Percentiles rank a stretch among this genome's conserved stretches.
phyloP scores from a whole-genome alignment of 1,140 invertebrate genomes.

The Rhizoglyphus robini region DNA sequence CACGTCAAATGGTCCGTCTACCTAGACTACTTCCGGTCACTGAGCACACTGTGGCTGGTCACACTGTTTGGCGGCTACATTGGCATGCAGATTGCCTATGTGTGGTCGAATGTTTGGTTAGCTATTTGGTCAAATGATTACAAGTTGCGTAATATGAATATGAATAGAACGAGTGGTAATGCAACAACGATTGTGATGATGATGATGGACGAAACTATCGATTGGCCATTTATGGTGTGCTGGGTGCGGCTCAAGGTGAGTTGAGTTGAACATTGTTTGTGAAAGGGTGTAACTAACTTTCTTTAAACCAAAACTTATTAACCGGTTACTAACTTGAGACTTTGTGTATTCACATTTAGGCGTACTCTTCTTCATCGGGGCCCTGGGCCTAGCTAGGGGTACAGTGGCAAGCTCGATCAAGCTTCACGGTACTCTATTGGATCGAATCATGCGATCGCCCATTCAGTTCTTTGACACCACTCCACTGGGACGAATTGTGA shows the following conservation, averaged over 20 bases:
- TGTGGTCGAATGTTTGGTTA: slow-evolving; percentile 85
- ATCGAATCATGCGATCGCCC: slow-evolving; percentile 31
- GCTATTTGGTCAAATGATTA: slow-evolving; percentile 43
- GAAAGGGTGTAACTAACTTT: too few species aligned
- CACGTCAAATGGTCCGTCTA: slow-evolving; percentile 79
- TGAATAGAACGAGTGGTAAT: not conserved
- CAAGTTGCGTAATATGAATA: not conserved
- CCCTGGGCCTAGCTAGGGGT: slow-evolving; percentile 24
- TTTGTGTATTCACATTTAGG: slow-evolving; percentile 3
- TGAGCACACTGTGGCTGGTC: slow-evolving; percentile 22
- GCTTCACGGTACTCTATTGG: slow-evolving; percentile 29
- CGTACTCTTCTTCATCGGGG: slow-evolving; percentile 24
- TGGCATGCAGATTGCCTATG: slow-evolving; percentile 46
- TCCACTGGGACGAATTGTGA: slow-evolving; percentile 36
- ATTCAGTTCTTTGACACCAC: slow-evolving; percentile 38
- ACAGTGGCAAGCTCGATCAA: slow-evolving; percentile 24
- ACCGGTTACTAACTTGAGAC: not conserved
- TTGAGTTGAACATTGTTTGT: not conserved
- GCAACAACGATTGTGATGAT: not conserved
- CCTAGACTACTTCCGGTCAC: slow-evolving; percentile 38
- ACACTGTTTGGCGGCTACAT: slow-evolving; percentile 25
- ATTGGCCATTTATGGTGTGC: slow-evolving; percentile 25
- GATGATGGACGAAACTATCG: slow-evolving; percentile 20
- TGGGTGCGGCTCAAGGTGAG: slow-evolving; percentile 27
- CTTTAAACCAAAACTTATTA: too few species aligned